These are phyloP conservation scores for Egretta garzetta DNA, from an alignment of 2,113 vertebrate species.

Conservation along the genomic window DNA sequence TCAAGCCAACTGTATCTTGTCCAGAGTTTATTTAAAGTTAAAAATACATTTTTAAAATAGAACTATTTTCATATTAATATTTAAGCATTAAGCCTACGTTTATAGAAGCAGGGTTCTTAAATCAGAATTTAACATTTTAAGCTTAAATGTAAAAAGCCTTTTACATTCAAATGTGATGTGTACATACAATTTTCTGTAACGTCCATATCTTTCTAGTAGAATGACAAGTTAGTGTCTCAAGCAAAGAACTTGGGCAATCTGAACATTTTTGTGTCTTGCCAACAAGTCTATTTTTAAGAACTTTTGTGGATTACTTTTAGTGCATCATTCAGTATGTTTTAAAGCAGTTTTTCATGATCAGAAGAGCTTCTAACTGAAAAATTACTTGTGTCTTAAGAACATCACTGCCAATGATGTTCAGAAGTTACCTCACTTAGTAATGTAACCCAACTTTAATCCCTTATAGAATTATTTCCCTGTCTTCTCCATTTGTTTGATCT, in stretches of 20 bases:
- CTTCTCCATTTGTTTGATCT: background rate
- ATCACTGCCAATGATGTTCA: background rate
- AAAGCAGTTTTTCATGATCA: background rate
- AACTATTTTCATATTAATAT: conserved; percentile 36
- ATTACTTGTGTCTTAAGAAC: conserved; percentile 10
- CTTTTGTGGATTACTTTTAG: background rate
- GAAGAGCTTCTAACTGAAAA: conserved; percentile 20
- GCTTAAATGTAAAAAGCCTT: conserved; percentile 9
- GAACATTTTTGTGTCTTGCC: background rate
- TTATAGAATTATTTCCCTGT: background rate
- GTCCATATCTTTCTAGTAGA: background rate
- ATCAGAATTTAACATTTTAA: conserved; percentile 1
- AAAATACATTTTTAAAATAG: conserved; percentile 11
- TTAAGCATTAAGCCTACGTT: conserved; percentile 2
- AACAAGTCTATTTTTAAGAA: background rate
- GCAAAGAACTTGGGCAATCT: background rate
- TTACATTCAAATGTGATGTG: background rate
- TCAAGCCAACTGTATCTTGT: background rate
- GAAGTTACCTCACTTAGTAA: conserved; percentile 32
- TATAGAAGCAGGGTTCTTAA: background rate
- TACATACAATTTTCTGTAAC: background rate
- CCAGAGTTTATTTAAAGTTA: conserved; percentile 18
- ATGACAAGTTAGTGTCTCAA: background rate
- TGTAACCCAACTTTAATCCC: background rate
- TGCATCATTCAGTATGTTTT: background rate